These are phyloP conservation scores for Meliscaeva auricollis DNA, from an alignment of 2,888 invertebrate genomes.

Conservation along the genomic window DNA sequence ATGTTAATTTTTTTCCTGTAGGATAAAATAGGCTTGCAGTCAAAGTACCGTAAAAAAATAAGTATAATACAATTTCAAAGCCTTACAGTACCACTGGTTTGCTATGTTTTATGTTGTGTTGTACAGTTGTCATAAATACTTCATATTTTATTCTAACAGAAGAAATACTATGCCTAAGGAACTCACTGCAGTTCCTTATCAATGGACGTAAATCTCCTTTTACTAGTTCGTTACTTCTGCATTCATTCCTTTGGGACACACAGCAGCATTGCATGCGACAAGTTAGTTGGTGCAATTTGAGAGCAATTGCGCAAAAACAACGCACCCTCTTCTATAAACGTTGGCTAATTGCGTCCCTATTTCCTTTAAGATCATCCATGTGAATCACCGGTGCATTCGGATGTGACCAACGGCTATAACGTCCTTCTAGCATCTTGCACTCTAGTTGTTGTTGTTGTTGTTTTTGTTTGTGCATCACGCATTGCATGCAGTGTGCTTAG, in stretches of 20 bases:
- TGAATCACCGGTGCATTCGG: conserved; percentile 65
- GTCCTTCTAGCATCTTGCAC: conserved; percentile 52
- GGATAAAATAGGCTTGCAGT: too few relatives aligned
- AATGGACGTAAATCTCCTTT: conserved; percentile 10
- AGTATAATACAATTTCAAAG: too few relatives aligned
- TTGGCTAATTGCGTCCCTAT: conserved; percentile 44
- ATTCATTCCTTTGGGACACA: conserved; percentile 8
- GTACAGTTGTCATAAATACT: background rate
- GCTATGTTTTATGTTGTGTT: too few relatives aligned
- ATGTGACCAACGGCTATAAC: conserved; percentile 67
- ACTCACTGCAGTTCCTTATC: background rate
- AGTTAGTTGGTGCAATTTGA: background rate
- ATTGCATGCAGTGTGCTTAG: conserved; percentile 53
- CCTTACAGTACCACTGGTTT: too few relatives aligned
- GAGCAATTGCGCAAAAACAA: conserved; percentile 15
- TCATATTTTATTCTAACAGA: conserved; percentile 16
- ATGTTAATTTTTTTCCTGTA: too few relatives aligned
- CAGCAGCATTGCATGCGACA: too few relatives aligned
- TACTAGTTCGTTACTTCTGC: conserved; percentile 26
- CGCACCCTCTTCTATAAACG: conserved; percentile 32
- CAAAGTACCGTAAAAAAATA: too few relatives aligned
- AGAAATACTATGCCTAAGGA: background rate
- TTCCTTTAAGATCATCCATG: conserved; percentile 54
- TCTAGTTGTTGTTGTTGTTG: too few relatives aligned
- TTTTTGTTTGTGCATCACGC: conserved; percentile 47